Conservation (phyloP, 2,888 invertebrate genomes). For the Acrobasis repandana region DNA sequence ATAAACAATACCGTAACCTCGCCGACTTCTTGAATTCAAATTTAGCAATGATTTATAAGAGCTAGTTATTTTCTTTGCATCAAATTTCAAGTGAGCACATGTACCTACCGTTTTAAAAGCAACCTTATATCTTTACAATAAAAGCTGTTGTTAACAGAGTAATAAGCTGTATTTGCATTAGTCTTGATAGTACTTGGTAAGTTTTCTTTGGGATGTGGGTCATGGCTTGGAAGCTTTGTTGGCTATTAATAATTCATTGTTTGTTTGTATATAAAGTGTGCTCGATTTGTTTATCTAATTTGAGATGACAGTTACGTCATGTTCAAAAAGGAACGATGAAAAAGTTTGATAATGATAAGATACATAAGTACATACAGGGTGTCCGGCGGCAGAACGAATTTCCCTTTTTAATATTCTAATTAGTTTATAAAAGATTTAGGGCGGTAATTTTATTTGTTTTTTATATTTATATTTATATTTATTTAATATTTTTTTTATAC, state of each 20-base stretch:
- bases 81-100: slow-evolving; percentile 20
- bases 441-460: too few relatives aligned
- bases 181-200: slow-evolving; percentile 25
- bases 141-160: slow-evolving; percentile 6
- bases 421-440: too few relatives aligned
- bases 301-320: neutral
- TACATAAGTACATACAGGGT: too few relatives aligned
- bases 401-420: too few relatives aligned
- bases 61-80: slow-evolving; percentile 30
- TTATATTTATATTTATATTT: too few relatives aligned
- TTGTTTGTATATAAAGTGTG: neutral
- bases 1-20: slow-evolving; percentile 10
- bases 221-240: slow-evolving; percentile 27
- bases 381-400: too few relatives aligned
- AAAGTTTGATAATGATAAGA: too few relatives aligned
- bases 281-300: slow-evolving; percentile 1
- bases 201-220: slow-evolving; percentile 29
- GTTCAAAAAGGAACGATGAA: too few relatives aligned
- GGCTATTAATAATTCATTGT: slow-evolving; percentile 18
- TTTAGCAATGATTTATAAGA: slow-evolving; percentile 19
- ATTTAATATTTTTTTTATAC: too few relatives aligned
- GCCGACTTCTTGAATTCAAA: slow-evolving; percentile 8
- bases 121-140: slow-evolving; percentile 20
- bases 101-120: neutral
- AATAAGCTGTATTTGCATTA: slow-evolving; percentile 29